These are phyloP conservation scores for Cantharis nigra DNA, from an alignment of 2,888 invertebrate species.

Conservation along the genomic window DNA sequence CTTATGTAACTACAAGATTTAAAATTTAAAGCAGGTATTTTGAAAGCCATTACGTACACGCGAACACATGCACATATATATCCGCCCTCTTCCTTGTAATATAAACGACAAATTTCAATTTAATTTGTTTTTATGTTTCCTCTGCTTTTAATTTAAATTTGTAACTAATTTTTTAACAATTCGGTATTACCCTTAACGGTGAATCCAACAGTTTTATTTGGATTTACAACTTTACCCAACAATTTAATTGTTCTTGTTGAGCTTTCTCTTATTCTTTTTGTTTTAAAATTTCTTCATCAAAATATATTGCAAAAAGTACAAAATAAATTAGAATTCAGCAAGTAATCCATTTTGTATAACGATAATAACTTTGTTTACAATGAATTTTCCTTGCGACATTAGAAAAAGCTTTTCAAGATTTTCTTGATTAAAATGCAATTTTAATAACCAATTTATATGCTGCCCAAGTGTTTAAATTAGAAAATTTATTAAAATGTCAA, in stretches of 20 bases:
- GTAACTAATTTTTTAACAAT: not conserved
- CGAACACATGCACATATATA: slow-evolving; percentile 9
- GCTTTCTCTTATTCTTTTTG: not conserved
- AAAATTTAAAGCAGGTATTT: slow-evolving; percentile 24
- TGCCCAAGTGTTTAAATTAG: not conserved
- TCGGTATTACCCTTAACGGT: not conserved
- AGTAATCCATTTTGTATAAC: not conserved
- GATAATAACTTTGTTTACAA: not conserved
- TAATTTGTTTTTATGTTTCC: not conserved
- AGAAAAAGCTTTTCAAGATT: not conserved
- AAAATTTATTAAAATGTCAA: slow-evolving; percentile 2
- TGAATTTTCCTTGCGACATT: not conserved
- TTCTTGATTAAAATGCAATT: not conserved
- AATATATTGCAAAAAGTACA: not conserved
- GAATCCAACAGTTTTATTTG: not conserved
- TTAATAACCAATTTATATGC: slow-evolving; percentile 3
- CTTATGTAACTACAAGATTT: slow-evolving; percentile 6
- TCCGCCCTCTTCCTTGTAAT: not conserved
- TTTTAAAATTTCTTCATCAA: not conserved
- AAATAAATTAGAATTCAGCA: not conserved
- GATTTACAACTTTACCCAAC: not conserved
- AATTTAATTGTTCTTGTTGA: not conserved
- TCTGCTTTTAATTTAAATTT: not conserved
- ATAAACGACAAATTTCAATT: not conserved
- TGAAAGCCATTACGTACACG: slow-evolving; percentile 20